Evolutionary conservation across 2,797 vertebrate species (phyloP).

Genomic region (Melanotaenia parkinsoni): DNA sequence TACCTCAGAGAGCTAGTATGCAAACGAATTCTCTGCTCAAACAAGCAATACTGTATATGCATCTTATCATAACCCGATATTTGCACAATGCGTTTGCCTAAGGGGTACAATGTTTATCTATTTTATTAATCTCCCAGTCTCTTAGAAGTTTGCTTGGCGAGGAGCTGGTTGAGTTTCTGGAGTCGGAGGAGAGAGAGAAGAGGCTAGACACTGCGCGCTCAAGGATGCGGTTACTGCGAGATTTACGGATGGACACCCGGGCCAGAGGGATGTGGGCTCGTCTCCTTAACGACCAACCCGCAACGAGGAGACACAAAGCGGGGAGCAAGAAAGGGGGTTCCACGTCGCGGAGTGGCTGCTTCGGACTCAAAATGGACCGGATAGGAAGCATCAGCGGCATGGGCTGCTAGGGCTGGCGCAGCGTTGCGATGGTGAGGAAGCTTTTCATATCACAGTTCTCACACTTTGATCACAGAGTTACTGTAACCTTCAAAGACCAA

Average conservation of each 20-base stretch:
- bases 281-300: conserved; percentile 86
- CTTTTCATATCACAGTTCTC: background rate
- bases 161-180: conserved; percentile 84
- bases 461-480: background rate
- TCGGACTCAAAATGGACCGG: conserved; percentile 96
- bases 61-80: conserved; percentile 15
- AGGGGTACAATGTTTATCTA: conserved; percentile 24
- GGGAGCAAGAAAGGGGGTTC: conserved; percentile 88
- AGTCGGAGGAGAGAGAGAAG: conserved; percentile 82
- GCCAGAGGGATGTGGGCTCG: conserved; percentile 88
- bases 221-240: conserved; percentile 84
- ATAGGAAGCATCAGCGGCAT: conserved; percentile 96
- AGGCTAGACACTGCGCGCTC: conserved; percentile 80
- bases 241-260: conserved; percentile 86
- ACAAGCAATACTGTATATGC: conserved; percentile 19
- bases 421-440: conserved; percentile 84
- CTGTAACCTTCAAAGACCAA: background rate
- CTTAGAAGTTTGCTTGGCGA: conserved; percentile 84
- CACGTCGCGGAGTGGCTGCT: conserved; percentile 89
- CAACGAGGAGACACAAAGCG: conserved; percentile 83
- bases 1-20: conserved; percentile 1
- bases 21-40: conserved; percentile 22
- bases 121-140: conserved; percentile 74
- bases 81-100: background rate
- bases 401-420: conserved; percentile 90